A percentile compares a stretch with the other conserved stretches of the same genome.
These are phyloP conservation scores for Nomada fucata DNA, from an alignment of 2,888 invertebrate genomes.

Conservation along the genomic window DNA sequence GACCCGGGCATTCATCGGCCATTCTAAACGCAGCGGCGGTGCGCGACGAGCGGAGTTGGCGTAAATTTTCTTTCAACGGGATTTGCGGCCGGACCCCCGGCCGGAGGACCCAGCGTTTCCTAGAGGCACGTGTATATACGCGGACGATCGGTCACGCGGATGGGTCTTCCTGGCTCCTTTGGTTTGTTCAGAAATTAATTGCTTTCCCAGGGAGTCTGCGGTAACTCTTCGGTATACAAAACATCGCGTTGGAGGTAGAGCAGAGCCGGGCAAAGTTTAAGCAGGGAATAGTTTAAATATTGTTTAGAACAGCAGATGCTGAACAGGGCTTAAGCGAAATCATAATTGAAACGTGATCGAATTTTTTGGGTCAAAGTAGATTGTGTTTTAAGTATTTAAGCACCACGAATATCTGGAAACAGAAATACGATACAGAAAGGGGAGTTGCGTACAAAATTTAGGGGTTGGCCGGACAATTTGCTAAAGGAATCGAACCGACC, in stretches of 20 bases:
- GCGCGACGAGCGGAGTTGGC: constrained; percentile 16
- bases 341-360: too few relatives aligned
- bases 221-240: neutral
- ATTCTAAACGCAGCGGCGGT: constrained; percentile 13
- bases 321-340: too few relatives aligned
- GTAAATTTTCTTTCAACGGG: constrained; percentile 44
- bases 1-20: constrained; percentile 25
- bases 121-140: neutral
- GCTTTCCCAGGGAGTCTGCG: neutral
- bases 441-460: too few relatives aligned
- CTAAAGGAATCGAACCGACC: too few relatives aligned
- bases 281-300: too few relatives aligned
- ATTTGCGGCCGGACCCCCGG: constrained; percentile 19
- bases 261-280: too few relatives aligned
- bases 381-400: too few relatives aligned
- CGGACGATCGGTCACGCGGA: neutral
- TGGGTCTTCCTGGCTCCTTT: neutral
- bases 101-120: constrained; percentile 33
- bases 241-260: neutral
- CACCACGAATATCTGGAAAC: too few relatives aligned
- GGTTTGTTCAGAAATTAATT: constrained; percentile 16
- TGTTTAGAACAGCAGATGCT: too few relatives aligned
- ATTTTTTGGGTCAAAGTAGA: too few relatives aligned
- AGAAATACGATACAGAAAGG: too few relatives aligned
- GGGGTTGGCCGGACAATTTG: too few relatives aligned